Evolutionary conservation across 2,113 vertebrate genomes (phyloP), one percentile per base, ranked within the genome.

Genomic region (Atherinomorus stipes): DNA sequence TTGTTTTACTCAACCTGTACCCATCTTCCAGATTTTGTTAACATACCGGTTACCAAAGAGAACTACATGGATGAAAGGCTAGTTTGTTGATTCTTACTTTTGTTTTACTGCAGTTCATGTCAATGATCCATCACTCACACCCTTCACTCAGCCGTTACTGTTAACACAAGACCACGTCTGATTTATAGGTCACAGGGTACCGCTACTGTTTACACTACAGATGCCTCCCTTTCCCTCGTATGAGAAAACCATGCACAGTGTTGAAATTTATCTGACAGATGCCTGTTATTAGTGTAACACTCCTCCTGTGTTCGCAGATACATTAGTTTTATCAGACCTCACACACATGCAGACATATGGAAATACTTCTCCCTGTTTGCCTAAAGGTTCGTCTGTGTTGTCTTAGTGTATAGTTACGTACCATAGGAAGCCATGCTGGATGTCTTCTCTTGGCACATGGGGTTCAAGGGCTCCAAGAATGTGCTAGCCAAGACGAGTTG

Each of bases 251-350:
- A 78, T 73, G 22, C 69, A 38, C 12, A 2, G 65, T 71, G 76
- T 23, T 28, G 64, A 79, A 85, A 86, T 80, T 67, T 76, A 68
- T 83, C 53, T 47, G 61, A 88, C 83, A 85, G 82, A 84, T 85
- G 83, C 75, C 66, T 64, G 68, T 69, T 74, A 76, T 66, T 74
- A 74, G 72, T 44, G 31, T 50, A 28, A 67, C 70, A 74, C 79
- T 74, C 45, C 1, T 54, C 67, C 57, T 11, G 61, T 61, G 71
- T 85, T 81, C 81, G 76, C 18, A 19, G 49, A 65, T 54, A 22
- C 47, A 15, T 57, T 23, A 2, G 6, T 70, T 85, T 82, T 31
- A 70, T 80, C 85, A 51, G 76, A 85, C 71, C 71, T 57, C 83
- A 72, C 83, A 76, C 62, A 42, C 18, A 25, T 4, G 15, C 51